phyloP scores from a whole-genome alignment of 2,113 vertebrate genomes.

The Bos javanicus region DNA sequence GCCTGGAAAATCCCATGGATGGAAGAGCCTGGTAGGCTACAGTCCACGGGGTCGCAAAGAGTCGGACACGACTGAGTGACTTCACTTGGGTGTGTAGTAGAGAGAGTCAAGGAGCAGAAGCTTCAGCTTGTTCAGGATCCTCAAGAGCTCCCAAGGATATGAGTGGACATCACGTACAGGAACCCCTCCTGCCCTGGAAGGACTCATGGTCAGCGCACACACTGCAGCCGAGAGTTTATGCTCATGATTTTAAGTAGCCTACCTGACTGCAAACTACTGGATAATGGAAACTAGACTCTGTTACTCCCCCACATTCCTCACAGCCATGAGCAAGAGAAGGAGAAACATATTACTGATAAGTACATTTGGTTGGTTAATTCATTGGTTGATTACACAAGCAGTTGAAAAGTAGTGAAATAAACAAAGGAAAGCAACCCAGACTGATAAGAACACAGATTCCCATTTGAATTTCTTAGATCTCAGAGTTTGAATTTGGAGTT shows the following conservation, averaged over 20 bases:
- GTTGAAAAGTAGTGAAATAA: background rate
- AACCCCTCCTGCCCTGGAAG: background rate
- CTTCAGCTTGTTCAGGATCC: background rate
- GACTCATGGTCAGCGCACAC: fast-evolving
- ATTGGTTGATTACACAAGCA: background rate
- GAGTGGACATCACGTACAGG: background rate
- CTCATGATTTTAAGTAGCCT: background rate
- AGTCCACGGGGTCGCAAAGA: too few relatives aligned
- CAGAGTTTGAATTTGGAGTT: background rate
- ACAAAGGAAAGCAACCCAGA: background rate
- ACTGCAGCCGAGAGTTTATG: background rate
- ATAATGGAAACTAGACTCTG: background rate
- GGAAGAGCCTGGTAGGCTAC: too few relatives aligned
- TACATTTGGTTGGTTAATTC: background rate
- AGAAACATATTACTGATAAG: background rate
- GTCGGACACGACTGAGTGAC: too few relatives aligned
- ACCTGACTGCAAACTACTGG: background rate
- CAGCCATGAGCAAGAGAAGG: background rate
- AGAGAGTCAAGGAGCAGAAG: background rate
- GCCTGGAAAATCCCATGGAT: too few relatives aligned
- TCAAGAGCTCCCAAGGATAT: background rate
- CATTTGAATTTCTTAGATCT: background rate
- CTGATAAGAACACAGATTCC: background rate
- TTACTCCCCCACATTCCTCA: background rate
- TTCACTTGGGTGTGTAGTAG: background rate